phyloP scores from a whole-genome alignment of 2,888 invertebrate species.

The Thysanoteuthis rhombus region DNA sequence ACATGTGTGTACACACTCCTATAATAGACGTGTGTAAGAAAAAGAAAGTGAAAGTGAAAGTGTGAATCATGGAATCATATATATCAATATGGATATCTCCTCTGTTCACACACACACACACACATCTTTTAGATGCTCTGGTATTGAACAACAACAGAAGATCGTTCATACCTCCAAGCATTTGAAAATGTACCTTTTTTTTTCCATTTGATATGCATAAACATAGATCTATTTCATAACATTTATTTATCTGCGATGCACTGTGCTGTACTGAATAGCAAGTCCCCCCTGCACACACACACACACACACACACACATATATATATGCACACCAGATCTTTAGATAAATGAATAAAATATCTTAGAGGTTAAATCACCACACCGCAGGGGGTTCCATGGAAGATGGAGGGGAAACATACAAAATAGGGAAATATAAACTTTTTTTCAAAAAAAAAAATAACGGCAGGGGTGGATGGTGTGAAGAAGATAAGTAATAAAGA shows the following conservation, averaged over 20 bases:
- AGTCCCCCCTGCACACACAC: background rate
- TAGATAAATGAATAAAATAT: background rate
- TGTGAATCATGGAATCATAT: no score
- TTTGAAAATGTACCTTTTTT: background rate
- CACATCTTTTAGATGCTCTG: background rate
- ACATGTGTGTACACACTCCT: no score
- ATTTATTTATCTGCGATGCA: conserved; percentile 12
- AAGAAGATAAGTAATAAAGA: background rate
- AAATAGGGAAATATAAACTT: background rate
- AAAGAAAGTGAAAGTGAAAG: no score
- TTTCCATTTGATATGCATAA: background rate
- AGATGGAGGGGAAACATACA: background rate
- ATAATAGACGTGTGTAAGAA: no score
- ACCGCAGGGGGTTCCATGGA: background rate
- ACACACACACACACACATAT: no score
- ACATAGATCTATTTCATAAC: background rate
- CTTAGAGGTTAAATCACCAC: background rate
- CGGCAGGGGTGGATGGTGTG: background rate
- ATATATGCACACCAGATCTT: no score
- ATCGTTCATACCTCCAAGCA: background rate
- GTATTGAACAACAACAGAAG: background rate
- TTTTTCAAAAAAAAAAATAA: background rate
- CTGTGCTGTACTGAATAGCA: background rate
- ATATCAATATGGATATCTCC: no score
- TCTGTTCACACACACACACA: background rate